phyloP scores from a whole-genome alignment of 2,113 vertebrate genomes.

The Myotis yumanensis region DNA sequence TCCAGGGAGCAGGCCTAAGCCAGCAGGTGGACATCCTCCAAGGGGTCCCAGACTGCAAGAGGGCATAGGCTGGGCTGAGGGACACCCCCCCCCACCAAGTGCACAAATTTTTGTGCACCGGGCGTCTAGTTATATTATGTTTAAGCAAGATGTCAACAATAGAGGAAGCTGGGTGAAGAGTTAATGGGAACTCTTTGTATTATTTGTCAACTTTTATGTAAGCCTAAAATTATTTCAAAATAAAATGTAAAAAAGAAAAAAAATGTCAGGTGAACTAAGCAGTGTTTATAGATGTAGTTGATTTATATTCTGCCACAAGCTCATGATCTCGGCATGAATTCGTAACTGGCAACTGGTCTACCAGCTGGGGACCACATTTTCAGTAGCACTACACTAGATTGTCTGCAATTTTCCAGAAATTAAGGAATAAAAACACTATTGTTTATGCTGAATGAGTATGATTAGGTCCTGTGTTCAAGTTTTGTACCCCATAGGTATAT shows the following conservation, averaged over 20 bases:
- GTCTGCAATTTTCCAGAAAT: neutral
- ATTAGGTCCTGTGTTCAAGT: neutral
- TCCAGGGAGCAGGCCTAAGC: too few relatives aligned
- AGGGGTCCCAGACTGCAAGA: too few relatives aligned
- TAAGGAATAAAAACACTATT: neutral
- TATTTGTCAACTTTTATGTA: neutral
- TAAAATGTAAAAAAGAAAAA: neutral
- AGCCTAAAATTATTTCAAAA: conserved; percentile 45
- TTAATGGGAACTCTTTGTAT: neutral
- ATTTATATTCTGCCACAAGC: neutral
- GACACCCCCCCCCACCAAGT: too few relatives aligned
- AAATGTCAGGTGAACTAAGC: neutral
- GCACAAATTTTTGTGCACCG: too few relatives aligned
- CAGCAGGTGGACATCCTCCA: too few relatives aligned
- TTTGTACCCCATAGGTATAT: neutral
- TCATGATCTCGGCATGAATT: neutral
- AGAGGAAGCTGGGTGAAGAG: neutral
- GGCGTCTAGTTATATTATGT: neutral
- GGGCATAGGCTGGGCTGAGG: too few relatives aligned
- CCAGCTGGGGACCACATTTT: neutral
- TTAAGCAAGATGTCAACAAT: neutral
- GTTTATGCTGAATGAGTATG: neutral
- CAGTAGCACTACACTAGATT: neutral
- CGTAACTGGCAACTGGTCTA: neutral
- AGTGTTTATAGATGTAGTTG: neutral